Evolutionary conservation across 2,797 vertebrate species (phyloP), one percentile per base, ranked within the genome.

Genomic region (Euthynnus affinis): DNA sequence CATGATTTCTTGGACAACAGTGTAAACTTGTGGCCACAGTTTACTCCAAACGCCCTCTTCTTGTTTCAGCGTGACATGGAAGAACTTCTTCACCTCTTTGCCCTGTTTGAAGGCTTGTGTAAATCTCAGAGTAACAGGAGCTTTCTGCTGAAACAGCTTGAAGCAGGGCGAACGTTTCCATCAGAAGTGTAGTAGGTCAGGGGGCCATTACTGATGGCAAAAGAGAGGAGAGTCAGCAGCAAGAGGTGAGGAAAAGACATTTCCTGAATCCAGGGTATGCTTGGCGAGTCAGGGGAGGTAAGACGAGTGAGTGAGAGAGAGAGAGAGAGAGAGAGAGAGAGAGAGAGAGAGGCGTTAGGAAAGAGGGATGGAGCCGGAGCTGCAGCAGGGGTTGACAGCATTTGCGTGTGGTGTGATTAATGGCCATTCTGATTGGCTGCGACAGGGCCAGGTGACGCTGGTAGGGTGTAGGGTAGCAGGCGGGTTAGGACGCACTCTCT

Each of bases 331-430:
- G 49, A 66, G 25, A 73, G 78, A 2, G 20, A 29, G 40, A n/a
- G n/a, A n/a, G 49, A 66, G 25, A 73, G 78, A 2, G 20, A 29
- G 40, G 51, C 6, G 6, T 10, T 0, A 48, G 49, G 57, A 37
- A 80, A 87, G 65, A 71, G 77, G 55, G 73, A 72, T 67, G 69
- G 69, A 75, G 84, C 78, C 71, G 64, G 80, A 76, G 85, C 77
- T 57, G 53, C 49, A 53, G 79, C 42, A 46, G 63, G 80, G 76
- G 85, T 87, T 87, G 92, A 93, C 89, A 88, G 92, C 72, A 76
- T 91, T 87, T 87, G 89, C 83, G 79, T 87, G 85, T 86, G 80
- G 82, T 49, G 83, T 94, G 94, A 95, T 94, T 92, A 96, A 95
- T 96, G 89, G 91, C 85, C 74, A 78, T 80, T 87, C 80, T 93